phyloP scores from a whole-genome alignment of 1,140 invertebrate species.

The Drosophila chauvacae region DNA sequence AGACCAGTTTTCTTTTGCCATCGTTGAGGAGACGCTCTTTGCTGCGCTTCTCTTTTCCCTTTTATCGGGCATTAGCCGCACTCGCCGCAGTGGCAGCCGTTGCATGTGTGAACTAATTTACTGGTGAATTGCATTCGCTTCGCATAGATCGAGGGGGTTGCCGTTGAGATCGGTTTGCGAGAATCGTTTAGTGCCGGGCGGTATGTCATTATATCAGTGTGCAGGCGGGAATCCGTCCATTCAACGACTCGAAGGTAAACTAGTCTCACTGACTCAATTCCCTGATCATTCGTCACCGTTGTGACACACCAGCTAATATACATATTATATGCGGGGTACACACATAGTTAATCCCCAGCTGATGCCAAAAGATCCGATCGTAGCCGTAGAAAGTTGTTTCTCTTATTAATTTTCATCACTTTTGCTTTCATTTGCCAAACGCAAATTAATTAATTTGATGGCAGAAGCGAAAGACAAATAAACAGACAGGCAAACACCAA shows the following conservation, averaged over 20 bases:
- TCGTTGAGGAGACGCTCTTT: slow-evolving; percentile 10
- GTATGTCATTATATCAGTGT: slow-evolving; percentile 17
- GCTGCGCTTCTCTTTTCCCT: slow-evolving; percentile 27
- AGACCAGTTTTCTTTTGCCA: slow-evolving; percentile 67
- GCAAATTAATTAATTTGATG: slow-evolving; percentile 34
- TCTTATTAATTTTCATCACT: slow-evolving; percentile 62
- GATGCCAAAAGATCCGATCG: slow-evolving; percentile 31
- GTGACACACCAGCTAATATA: slow-evolving; percentile 12
- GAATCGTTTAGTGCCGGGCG: slow-evolving; percentile 15
- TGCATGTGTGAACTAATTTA: slow-evolving; percentile 41
- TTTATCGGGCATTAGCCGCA: slow-evolving; percentile 49
- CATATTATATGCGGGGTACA: background rate
- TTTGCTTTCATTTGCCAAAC: slow-evolving; percentile 60
- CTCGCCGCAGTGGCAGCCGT: slow-evolving; percentile 12
- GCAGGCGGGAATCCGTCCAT: background rate
- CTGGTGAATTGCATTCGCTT: slow-evolving; percentile 28
- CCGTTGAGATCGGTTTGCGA: slow-evolving; percentile 16
- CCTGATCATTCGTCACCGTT: slow-evolving; percentile 31
- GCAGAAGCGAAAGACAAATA: slow-evolving; percentile 5
- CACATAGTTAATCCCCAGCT: slow-evolving; percentile 41
- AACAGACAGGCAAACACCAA: background rate
- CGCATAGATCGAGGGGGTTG: slow-evolving; percentile 19
- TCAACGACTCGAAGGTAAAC: slow-evolving; percentile 31
- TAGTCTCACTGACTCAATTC: slow-evolving; percentile 18
- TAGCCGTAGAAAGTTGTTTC: slow-evolving; percentile 18